phyloP scores from a whole-genome alignment of 2,888 invertebrate species.

The Achlya flavicornis region DNA sequence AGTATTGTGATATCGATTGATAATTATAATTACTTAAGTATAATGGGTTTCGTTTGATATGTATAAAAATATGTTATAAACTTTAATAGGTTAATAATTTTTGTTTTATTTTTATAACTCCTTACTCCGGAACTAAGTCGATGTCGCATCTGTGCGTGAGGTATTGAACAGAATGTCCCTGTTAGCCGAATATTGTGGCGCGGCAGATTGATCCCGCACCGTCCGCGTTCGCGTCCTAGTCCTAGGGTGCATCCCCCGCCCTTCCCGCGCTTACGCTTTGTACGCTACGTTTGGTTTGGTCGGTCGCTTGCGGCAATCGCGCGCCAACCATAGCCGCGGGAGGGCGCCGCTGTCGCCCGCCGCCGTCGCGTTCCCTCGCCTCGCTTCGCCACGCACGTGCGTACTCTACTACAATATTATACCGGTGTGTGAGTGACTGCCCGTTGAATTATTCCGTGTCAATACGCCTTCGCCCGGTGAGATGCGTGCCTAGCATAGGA shows the following conservation, averaged over 20 bases:
- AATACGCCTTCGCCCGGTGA: constrained; percentile 60
- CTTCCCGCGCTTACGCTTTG: constrained; percentile 44
- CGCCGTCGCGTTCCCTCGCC: constrained; percentile 50
- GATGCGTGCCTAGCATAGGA: constrained; percentile 75
- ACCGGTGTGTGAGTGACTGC: constrained; percentile 70
- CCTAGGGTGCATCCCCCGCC: constrained; percentile 74
- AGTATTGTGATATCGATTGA: constrained; percentile 79
- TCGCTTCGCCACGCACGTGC: constrained; percentile 58
- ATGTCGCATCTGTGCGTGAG: too few relatives aligned
- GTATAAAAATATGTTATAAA: constrained; percentile 69
- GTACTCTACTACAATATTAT: constrained; percentile 47
- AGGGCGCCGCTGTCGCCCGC: constrained; percentile 67
- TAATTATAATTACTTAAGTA: constrained; percentile 59
- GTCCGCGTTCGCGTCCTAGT: constrained; percentile 20
- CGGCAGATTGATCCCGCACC: constrained; percentile 50
- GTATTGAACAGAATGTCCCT: constrained; percentile 32
- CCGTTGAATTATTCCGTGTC: constrained; percentile 71
- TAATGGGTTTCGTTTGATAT: constrained; percentile 58
- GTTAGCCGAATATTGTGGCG: constrained; percentile 55
- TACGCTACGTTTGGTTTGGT: constrained; percentile 31
- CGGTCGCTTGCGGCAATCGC: constrained; percentile 65
- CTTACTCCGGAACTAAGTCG: constrained; percentile 14
- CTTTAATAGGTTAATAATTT: constrained; percentile 59
- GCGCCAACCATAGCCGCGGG: constrained; percentile 78
- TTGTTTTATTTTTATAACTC: constrained; percentile 59